These are phyloP conservation scores for Tetragonisca angustula DNA, from an alignment of 2,888 invertebrate genomes.

Conservation along the genomic window DNA sequence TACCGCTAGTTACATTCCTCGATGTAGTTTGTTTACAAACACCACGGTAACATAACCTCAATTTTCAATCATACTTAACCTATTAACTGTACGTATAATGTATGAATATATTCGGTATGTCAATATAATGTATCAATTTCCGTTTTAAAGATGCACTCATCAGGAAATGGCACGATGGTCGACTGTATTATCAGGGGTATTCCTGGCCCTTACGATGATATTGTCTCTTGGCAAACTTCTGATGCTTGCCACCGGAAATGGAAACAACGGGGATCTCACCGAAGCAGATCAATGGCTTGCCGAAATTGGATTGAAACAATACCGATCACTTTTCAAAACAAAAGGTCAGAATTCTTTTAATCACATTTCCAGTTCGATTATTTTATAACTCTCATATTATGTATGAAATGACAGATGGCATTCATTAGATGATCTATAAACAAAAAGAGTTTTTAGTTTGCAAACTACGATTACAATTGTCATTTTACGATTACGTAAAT, in stretches of 20 bases:
- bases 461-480: background rate
- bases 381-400: background rate
- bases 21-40: conserved; percentile 74
- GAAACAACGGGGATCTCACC: conserved; percentile 85
- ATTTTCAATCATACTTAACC: conserved; percentile 50
- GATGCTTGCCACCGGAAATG: conserved; percentile 80
- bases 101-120: background rate
- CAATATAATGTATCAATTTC: conserved; percentile 24
- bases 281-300: conserved; percentile 91
- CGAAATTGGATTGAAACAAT: conserved; percentile 89
- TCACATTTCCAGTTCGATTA: background rate
- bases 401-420: too few relatives aligned
- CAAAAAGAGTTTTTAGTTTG: background rate
- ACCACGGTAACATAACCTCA: conserved; percentile 70
- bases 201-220: conserved; percentile 82
- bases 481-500: too few relatives aligned
- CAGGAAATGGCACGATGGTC: conserved; percentile 83
- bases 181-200: conserved; percentile 82
- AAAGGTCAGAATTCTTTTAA: conserved; percentile 87
- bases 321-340: conserved; percentile 89
- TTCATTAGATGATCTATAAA: background rate
- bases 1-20: conserved; percentile 38
- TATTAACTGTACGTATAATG: conserved; percentile 34
- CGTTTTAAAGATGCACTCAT: conserved; percentile 70
- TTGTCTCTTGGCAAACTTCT: conserved; percentile 81